Conservation (phyloP, 2,113 vertebrate species). For the Macroglossus sobrinus region DNA sequence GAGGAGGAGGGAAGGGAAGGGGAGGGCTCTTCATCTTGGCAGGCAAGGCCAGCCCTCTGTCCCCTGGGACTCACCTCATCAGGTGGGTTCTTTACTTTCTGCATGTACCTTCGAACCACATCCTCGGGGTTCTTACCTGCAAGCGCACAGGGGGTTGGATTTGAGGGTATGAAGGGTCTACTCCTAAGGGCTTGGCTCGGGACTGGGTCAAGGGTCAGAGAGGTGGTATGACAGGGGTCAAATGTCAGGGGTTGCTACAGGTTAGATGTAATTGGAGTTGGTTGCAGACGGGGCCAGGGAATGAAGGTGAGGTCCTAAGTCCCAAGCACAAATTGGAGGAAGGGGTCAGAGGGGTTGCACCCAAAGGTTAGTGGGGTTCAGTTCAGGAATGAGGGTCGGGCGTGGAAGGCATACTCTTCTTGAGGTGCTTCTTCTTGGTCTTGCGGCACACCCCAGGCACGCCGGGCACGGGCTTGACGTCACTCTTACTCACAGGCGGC, state of each 20-base stretch:
- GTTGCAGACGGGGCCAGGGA: neutral
- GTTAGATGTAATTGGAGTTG: neutral
- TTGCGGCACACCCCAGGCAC: constrained; percentile 94
- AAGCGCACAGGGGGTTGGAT: neutral
- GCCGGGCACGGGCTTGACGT: constrained; percentile 95
- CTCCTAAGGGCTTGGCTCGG: neutral
- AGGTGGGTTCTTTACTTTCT: constrained; percentile 93
- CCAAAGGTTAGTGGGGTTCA: neutral
- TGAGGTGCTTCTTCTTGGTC: constrained; percentile 96
- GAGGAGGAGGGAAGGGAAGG: too few relatives aligned
- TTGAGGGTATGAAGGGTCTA: neutral
- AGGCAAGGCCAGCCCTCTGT: neutral
- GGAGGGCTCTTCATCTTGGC: neutral
- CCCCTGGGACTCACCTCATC: constrained; percentile 88
- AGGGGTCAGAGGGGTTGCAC: neutral
- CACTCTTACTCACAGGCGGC: constrained; percentile 94
- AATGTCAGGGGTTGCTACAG: neutral
- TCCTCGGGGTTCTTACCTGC: constrained; percentile 96
- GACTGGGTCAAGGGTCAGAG: neutral
- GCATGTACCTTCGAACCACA: constrained; percentile 94
- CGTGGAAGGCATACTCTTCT: constrained; percentile 85
- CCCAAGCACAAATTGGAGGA: neutral
- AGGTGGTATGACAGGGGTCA: neutral
- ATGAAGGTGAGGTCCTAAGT: neutral
- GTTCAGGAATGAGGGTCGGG: neutral